A percentile compares a stretch with the other conserved stretches of the same genome.
phyloP scores from a whole-genome alignment of 1,140 invertebrate genomes.

The Diabrotica virgifera region DNA sequence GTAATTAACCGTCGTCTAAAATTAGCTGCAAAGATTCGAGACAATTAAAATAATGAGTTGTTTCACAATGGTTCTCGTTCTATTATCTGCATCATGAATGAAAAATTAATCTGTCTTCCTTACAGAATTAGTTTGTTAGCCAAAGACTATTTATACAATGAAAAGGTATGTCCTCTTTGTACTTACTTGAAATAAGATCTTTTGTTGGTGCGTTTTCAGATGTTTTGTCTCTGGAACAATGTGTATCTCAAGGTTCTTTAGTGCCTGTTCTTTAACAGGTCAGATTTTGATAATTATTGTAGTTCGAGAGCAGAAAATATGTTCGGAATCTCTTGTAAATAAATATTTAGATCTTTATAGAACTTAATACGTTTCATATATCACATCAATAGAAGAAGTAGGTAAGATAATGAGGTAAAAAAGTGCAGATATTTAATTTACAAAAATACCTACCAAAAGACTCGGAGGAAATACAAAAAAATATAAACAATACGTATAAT shows the following conservation, averaged over 20 bases:
- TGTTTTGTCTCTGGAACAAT: constrained; percentile 14
- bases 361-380: neutral
- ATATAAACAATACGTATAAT: too few relatives aligned
- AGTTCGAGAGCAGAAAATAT: too few relatives aligned
- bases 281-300: too few relatives aligned
- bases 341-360: too few relatives aligned
- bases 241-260: neutral
- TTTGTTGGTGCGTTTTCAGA: constrained; percentile 10
- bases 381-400: neutral
- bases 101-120: constrained; percentile 17
- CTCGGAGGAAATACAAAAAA: too few relatives aligned
- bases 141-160: constrained; percentile 18
- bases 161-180: constrained; percentile 15
- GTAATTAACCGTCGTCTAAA: constrained; percentile 7
- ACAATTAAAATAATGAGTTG: constrained; percentile 16
- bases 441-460: too few relatives aligned
- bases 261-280: neutral
- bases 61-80: constrained; percentile 15
- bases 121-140: constrained; percentile 15
- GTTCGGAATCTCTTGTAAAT: too few relatives aligned
- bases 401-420: neutral
- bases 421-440: too few relatives aligned
- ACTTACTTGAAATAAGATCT: constrained; percentile 15
- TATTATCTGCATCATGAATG: constrained; percentile 19
- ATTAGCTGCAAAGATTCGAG: constrained; percentile 3